phyloP scores from a whole-genome alignment of 2,888 invertebrate species.

The Phania funesta region DNA sequence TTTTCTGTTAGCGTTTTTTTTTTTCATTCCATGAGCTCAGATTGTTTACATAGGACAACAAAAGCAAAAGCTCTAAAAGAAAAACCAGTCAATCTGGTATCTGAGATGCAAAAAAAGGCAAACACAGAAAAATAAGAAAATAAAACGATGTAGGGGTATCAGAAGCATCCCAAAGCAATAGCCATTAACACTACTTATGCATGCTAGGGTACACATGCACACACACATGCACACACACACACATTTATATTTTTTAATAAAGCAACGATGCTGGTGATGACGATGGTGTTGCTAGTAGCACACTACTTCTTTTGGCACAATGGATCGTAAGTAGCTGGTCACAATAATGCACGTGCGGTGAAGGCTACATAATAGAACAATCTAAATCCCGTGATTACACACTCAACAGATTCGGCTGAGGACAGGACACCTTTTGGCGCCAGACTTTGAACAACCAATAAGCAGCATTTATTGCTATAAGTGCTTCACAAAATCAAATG shows the following conservation, averaged over 20 bases:
- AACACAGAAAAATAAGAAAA: neutral
- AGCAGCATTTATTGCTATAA: conserved; percentile 45
- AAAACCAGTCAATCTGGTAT: conserved; percentile 65
- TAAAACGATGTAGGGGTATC: conserved; percentile 39
- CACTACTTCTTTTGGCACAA: neutral
- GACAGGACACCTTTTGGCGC: conserved; percentile 61
- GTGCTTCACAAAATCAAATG: neutral
- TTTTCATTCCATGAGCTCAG: conserved; percentile 30
- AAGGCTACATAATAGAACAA: conserved; percentile 10
- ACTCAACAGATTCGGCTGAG: neutral
- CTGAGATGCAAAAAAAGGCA: conserved; percentile 6
- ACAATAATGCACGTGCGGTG: conserved; percentile 53
- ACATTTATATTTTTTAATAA: neutral
- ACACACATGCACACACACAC: neutral
- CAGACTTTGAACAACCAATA: conserved; percentile 55
- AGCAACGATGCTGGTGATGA: neutral
- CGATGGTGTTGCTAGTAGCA: conserved; percentile 18
- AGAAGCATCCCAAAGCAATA: conserved; percentile 52
- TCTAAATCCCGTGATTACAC: neutral
- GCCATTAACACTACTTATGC: conserved; percentile 57
- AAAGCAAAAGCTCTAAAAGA: conserved; percentile 10
- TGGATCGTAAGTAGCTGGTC: conserved; percentile 4
- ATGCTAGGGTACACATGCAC: neutral
- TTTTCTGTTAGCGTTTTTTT: neutral
- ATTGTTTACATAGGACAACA: conserved; percentile 61